These are phyloP conservation scores for Arnoldichthys spilopterus DNA, from an alignment of 2,797 vertebrate species.

Conservation along the genomic window DNA sequence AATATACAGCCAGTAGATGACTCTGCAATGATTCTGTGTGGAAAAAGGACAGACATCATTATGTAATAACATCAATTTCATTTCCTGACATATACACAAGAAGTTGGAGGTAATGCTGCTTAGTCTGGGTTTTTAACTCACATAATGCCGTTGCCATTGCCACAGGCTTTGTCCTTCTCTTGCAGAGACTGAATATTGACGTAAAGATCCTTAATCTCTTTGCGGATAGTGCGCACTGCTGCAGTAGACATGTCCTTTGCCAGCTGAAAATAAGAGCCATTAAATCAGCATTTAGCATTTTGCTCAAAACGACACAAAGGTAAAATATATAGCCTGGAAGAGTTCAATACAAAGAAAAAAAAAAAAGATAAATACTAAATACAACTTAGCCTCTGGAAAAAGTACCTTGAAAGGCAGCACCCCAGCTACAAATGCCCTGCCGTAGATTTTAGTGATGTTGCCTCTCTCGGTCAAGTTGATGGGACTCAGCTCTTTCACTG, in stretches of 20 bases:
- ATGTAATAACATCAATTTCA: background rate
- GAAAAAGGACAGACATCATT: constrained; percentile 18
- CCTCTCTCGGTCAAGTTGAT: constrained; percentile 89
- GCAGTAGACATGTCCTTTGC: constrained; percentile 94
- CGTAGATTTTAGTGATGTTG: constrained; percentile 91
- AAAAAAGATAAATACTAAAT: no score
- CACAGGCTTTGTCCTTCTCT: constrained; percentile 88
- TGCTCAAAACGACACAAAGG: background rate
- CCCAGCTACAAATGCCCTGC: constrained; percentile 92
- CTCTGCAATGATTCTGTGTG: constrained; percentile 88
- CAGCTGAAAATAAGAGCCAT: constrained; percentile 73
- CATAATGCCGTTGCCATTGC: constrained; percentile 95
- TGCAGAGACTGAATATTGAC: constrained; percentile 90
- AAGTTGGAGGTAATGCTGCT: background rate
- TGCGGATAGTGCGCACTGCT: constrained; percentile 90
- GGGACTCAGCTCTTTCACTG: constrained; percentile 87
- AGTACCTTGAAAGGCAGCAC: constrained; percentile 90
- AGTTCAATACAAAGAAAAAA: background rate
- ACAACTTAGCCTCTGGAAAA: no score
- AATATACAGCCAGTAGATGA: constrained; percentile 94
- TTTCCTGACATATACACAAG: background rate
- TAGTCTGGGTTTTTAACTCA: constrained; percentile 69
- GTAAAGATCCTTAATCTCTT: constrained; percentile 91
- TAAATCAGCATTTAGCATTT: background rate
- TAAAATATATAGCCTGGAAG: background rate